Evolutionary conservation across 2,888 invertebrate species (phyloP).

Genomic region (Tinea pellionella): DNA sequence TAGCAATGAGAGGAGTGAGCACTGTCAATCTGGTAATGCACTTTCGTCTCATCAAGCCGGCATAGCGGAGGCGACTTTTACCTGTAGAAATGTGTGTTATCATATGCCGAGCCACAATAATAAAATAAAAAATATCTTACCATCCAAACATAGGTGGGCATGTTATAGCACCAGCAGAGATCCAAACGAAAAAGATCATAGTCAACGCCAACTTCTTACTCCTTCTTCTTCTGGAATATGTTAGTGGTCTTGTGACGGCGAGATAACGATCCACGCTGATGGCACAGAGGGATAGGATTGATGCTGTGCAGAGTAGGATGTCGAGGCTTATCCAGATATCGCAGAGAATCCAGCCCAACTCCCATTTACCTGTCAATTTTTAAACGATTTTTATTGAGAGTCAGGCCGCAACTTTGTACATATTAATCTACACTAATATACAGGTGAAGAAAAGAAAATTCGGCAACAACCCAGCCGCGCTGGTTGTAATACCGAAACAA

Average conservation of each 20-base stretch:
- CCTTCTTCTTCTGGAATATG: conserved; percentile 89
- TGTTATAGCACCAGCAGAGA: conserved; percentile 89
- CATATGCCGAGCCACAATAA: too few relatives aligned
- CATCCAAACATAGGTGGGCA: conserved; percentile 95
- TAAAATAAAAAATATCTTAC: too few relatives aligned
- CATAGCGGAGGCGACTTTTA: too few relatives aligned
- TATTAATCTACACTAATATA: too few relatives aligned
- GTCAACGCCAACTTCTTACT: conserved; percentile 85
- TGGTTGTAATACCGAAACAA: too few relatives aligned
- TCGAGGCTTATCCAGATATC: conserved; percentile 94
- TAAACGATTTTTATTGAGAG: conserved; percentile 13
- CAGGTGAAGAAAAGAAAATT: too few relatives aligned
- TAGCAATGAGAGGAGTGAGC: too few relatives aligned
- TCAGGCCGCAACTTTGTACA: too few relatives aligned
- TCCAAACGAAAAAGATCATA: conserved; percentile 93
- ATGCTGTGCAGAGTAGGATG: conserved; percentile 93
- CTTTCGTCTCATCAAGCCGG: too few relatives aligned
- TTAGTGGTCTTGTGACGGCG: conserved; percentile 92
- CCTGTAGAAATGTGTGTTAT: too few relatives aligned
- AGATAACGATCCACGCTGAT: conserved; percentile 92
- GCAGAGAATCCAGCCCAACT: conserved; percentile 88
- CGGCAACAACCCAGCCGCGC: too few relatives aligned
- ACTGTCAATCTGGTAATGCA: too few relatives aligned
- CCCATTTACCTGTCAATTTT: conserved; percentile 78
- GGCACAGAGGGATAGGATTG: conserved; percentile 91